A percentile compares a stretch with the other conserved stretches of the same genome.
Evolutionary conservation across 2,113 vertebrate genomes (phyloP).

Genomic region (Pomatostomus ruficeps): DNA sequence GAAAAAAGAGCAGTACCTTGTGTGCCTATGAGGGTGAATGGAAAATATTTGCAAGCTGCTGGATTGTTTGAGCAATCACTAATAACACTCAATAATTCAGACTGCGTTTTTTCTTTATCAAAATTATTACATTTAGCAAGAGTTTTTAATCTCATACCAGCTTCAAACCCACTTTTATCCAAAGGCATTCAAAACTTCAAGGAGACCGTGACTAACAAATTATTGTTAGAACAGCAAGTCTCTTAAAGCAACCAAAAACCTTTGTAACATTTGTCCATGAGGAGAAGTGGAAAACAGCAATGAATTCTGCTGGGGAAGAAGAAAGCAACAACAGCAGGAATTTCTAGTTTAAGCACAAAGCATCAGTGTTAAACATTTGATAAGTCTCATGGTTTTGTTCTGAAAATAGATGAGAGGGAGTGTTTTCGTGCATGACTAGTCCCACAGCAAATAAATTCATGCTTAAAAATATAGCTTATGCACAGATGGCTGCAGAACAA

Average conservation of each 20-base stretch:
- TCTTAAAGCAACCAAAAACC: not conserved
- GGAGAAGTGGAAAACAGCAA: not conserved
- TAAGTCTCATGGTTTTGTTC: conserved; percentile 35
- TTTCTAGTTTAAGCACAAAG: conserved; percentile 5
- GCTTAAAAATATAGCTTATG: conserved; percentile 19
- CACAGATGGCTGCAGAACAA: conserved; percentile 29
- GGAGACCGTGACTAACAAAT: not conserved
- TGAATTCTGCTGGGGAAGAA: not conserved
- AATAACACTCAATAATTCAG: not conserved
- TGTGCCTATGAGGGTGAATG: not conserved
- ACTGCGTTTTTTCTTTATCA: not conserved
- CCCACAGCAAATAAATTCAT: conserved; percentile 23
- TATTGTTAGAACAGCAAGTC: not conserved
- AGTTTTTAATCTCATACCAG: not conserved
- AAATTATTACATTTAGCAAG: not conserved
- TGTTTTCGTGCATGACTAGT: conserved; percentile 22
- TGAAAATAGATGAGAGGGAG: conserved; percentile 41
- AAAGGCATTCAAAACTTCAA: not conserved
- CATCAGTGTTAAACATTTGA: conserved; percentile 13
- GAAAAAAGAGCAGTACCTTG: not conserved
- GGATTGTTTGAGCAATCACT: not conserved
- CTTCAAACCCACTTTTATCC: not conserved
- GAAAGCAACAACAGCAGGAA: not conserved
- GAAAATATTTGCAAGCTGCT: not conserved
- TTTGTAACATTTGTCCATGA: not conserved